These are phyloP conservation scores for Gasterosteus aculeatus DNA, from an alignment of 2,113 vertebrate genomes.

Conservation along the genomic window DNA sequence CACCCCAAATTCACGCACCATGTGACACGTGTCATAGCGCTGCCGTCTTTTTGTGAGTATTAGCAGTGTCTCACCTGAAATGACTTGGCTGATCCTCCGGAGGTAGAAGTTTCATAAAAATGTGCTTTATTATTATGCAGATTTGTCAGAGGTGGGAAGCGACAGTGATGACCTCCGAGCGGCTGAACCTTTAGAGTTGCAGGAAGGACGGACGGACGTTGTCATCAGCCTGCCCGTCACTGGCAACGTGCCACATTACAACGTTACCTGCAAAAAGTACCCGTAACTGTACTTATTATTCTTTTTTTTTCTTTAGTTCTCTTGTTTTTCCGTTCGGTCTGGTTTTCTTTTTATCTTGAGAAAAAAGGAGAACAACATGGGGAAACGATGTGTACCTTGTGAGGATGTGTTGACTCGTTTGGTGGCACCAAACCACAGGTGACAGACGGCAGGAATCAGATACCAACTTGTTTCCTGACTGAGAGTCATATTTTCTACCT, in stretches of 20 bases:
- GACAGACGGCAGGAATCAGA: slow-evolving; percentile 47
- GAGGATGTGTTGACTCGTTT: slow-evolving; percentile 62
- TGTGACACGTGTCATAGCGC: slow-evolving; percentile 35
- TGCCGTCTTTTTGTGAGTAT: slow-evolving; percentile 76
- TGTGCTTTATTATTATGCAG: slow-evolving; percentile 51
- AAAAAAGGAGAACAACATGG: not conserved
- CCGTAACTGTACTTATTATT: not conserved
- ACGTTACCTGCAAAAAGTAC: slow-evolving; percentile 75
- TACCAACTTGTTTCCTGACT: slow-evolving; percentile 14
- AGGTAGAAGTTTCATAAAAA: slow-evolving; percentile 21
- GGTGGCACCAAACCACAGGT: slow-evolving; percentile 54
- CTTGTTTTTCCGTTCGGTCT: not conserved
- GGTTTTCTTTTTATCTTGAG: not conserved
- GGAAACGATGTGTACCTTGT: slow-evolving; percentile 36
- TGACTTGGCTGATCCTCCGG: not conserved
- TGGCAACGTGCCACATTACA: slow-evolving; percentile 73
- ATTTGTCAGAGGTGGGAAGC: slow-evolving; percentile 44
- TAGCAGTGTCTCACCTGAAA: not conserved
- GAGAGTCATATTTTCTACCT: not conserved
- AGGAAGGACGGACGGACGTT: slow-evolving; percentile 57
- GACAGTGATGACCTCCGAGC: slow-evolving; percentile 12
- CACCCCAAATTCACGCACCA: slow-evolving; percentile 63
- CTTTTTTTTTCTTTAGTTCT: not conserved
- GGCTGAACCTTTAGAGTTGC: slow-evolving; percentile 45
- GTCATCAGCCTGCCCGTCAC: slow-evolving; percentile 55